Evolutionary conservation across 1,140 invertebrate species (phyloP), one percentile per base, ranked within the genome.

Genomic region (Agrilus planipennis): DNA sequence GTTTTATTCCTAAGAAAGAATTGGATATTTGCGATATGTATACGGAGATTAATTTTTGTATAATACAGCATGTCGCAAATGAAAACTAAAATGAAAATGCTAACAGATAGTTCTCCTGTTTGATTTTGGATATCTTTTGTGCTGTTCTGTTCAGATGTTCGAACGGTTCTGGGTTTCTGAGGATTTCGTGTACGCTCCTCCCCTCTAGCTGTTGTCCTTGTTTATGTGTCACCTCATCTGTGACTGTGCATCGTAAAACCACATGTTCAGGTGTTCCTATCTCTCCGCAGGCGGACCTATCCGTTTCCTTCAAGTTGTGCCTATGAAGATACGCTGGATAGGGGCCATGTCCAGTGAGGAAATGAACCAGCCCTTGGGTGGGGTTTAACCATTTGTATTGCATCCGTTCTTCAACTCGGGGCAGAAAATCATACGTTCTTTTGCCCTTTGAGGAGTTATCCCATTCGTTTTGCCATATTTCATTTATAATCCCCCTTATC

Each of bases 211-310:
- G n/a, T n/a, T n/a, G n/a, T n/a, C n/a, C n/a, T n/a, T n/a, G n/a
- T n/a, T n/a, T n/a, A 6, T n/a, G n/a, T 38, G 21, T 25, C 35
- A 10, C 12, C 2, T 2, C 36, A 1, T 3, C 14, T 15, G 15
- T 4, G 6, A 2, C 3, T 12, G 18, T 3, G 35, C 35, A 38
- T 12, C 15, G 3, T 3, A 12, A 23, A 3, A 38, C 9, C 35
- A 38, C 6, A 38, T 38, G 35, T 3, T 38, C 35, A 3, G 20
- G 18, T 15, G 23, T 38, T 23, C 39, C 35, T 22, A 23, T 14
- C 4, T 10, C 21, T 16, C 20, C 20, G 19, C 35, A 38, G 3
- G 4, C 17, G n/a, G 7, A 27, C n/a, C 7, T 27, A 18, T 11
- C 15, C 4, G 19, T 27, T 14, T 15, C 6, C 14, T n/a, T 21